Conservation (phyloP, 2,888 invertebrate genomes). For the Euproctis similis region DNA sequence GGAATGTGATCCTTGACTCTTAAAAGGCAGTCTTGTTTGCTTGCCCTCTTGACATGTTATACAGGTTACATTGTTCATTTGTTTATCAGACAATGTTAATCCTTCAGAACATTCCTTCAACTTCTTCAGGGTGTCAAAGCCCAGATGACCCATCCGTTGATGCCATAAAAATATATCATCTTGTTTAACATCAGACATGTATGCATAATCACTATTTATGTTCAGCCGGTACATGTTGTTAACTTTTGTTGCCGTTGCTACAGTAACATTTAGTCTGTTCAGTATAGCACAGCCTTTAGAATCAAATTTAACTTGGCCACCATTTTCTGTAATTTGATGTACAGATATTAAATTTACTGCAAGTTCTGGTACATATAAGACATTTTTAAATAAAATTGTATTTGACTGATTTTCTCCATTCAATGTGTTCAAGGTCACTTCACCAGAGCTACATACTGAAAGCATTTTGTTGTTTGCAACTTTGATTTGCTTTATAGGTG, state of each 20-base stretch:
- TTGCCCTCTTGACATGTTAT: too few species aligned
- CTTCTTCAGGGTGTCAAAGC: background rate
- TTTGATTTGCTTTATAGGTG: conserved; percentile 10
- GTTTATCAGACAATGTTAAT: background rate
- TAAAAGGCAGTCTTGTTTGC: too few species aligned
- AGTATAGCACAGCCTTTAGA: conserved; percentile 2
- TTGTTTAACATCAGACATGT: conserved; percentile 3
- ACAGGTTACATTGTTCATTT: background rate
- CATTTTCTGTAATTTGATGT: too few species aligned
- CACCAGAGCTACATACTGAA: conserved; percentile 8
- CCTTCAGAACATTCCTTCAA: background rate
- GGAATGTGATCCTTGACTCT: too few species aligned
- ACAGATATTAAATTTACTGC: conserved; percentile 7
- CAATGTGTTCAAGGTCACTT: conserved; percentile 4
- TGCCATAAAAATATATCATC: too few species aligned
- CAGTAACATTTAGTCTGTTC: background rate
- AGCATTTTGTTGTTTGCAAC: conserved; percentile 13
- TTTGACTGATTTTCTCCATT: conserved; percentile 5
- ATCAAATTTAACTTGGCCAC: too few species aligned
- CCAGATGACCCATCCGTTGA: conserved; percentile 3
- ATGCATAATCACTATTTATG: conserved; percentile 3
- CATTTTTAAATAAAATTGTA: conserved; percentile 10
- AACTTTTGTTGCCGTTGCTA: conserved; percentile 6
- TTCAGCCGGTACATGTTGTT: conserved; percentile 17
- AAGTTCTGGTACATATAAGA: conserved; percentile 11